phyloP scores from a whole-genome alignment of 2,113 vertebrate genomes.

The Monopterus albus region DNA sequence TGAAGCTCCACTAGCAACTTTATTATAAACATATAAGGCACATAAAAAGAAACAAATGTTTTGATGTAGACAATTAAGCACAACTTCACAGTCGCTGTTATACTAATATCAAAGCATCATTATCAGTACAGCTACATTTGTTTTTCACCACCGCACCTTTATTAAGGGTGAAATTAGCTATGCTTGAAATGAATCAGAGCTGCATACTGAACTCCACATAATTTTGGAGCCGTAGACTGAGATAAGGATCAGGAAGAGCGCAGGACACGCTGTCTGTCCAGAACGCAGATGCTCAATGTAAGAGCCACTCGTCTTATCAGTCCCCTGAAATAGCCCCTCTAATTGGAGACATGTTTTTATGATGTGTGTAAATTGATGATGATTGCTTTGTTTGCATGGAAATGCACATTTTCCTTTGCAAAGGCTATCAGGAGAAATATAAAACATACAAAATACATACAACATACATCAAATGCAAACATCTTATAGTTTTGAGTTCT shows the following conservation, averaged over 20 bases:
- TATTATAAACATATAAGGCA: slow-evolving; percentile 40
- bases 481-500: slow-evolving; percentile 58
- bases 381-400: slow-evolving; percentile 83
- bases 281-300: slow-evolving; percentile 73
- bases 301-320: slow-evolving; percentile 66
- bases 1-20: slow-evolving; percentile 33
- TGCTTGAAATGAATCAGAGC: slow-evolving; percentile 67
- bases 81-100: slow-evolving; percentile 25
- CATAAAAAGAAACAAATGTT: slow-evolving; percentile 41
- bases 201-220: slow-evolving; percentile 48
- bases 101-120: slow-evolving; percentile 62
- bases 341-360: slow-evolving; percentile 80
- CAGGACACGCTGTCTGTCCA: slow-evolving; percentile 52
- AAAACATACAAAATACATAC: slow-evolving; percentile 73
- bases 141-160: slow-evolving; percentile 55
- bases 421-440: slow-evolving; percentile 75
- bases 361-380: slow-evolving; percentile 78
- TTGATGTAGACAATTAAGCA: slow-evolving; percentile 42
- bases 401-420: slow-evolving; percentile 78
- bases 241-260: slow-evolving; percentile 72
- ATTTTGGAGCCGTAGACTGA: slow-evolving; percentile 41
- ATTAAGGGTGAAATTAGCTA: slow-evolving; percentile 78
- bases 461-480: no score
- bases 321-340: slow-evolving; percentile 68
- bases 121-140: slow-evolving; percentile 61